Base-by-base conservation (phyloP, 2,888 invertebrate species). In the Anthrax anthrax region DNA sequence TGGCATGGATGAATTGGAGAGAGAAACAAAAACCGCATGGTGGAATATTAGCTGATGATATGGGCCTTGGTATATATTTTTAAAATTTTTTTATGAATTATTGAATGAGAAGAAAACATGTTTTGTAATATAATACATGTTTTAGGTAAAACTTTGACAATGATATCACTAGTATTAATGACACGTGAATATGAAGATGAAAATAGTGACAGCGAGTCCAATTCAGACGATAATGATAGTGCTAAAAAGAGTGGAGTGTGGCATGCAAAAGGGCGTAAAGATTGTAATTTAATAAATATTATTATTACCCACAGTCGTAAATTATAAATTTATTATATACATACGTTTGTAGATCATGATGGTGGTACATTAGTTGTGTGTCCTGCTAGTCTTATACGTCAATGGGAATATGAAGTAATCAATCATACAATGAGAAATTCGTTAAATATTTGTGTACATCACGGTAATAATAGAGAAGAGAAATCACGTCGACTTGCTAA, bases 311-410 rank as follows among this genome's bases (percentile, higher is more conserved):
- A n/a, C n/a, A n/a, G n/a, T n/a, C n/a, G 12, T 23, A 23, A 6
- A 6, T 8, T 23, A 23, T 6, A 23, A 23, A 6, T 23, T 23
- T 23, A 23, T 23, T 23, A 6, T 23, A 23, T 23, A 6, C 23
- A n/a, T n/a, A n/a, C n/a, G n/a, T n/a, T 39, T 37, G 12, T 54
- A 74, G 75, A 66, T 57, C 61, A 67, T 14, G 66, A 65, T 34
- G 86, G 84, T 13, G 82, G 84, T 18, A 89, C 87, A 1, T 70
- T 97, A n/a, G 82, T 97, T 0, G 78, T 97, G 2, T 91, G 92
- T 58, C 95, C 95, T 0, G 91, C 95, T 3, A 89, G 89, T 39
- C 74, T 97, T 41, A 70, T 96, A 47, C 78, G 81, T 54, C 96
- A 97, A 64, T 97, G 96, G 96, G 78, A 83, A 49, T 72, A 67